Evolutionary conservation across 2,888 invertebrate genomes (phyloP), one percentile per base, ranked within the genome.

Genomic region (Pterostichus niger): DNA sequence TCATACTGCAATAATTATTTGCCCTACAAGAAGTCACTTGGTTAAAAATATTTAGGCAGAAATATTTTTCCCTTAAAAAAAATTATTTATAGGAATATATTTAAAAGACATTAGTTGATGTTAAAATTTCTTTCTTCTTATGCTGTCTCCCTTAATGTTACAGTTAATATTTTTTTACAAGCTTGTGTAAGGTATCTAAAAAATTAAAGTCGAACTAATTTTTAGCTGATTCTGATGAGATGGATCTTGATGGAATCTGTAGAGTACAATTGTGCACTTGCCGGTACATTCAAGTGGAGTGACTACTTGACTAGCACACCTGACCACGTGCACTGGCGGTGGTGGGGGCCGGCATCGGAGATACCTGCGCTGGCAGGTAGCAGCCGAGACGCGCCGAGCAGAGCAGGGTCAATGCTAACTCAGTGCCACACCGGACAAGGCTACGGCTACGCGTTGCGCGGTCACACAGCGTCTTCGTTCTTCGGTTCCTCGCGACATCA

Each of bases 401-500:
- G 33, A 13, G 61, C 82, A 90, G 90, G 90, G 90, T 90, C 90
- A 90, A 90, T 90, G 90, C 89, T 89, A 89, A 89, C 89, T 89
- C 89, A 89, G 89, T 89, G 90, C 89, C 89, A 89, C 88, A 88
- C 88, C 88, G 87, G 81, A 88, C 89, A 90, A 90, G 90, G 90
- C 90, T 90, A 88, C 89, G 89, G 89, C 89, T 88, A 89, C 86
- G 88, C 61, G 61, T 17, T 40, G 33, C 68, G n/a, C 68, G 68
- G 40, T 40, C 40, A 40, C 40, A 31, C 24, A 24, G 24, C 71
- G 13, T 59, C 46, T 49, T 33, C 17, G n/a, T 35, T 33, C 13
- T 33, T 46, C 83, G 49, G 56, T 59, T 44, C 35, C 75, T 59
- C 64, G 64, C 49, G 46, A 9, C 40, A 44, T 59, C 56, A 59